A percentile compares a stretch with the other conserved stretches of the same genome.
Conservation (phyloP, 53 echinoderm and acorn worm species). For the Echinarachnius parma region DNA sequence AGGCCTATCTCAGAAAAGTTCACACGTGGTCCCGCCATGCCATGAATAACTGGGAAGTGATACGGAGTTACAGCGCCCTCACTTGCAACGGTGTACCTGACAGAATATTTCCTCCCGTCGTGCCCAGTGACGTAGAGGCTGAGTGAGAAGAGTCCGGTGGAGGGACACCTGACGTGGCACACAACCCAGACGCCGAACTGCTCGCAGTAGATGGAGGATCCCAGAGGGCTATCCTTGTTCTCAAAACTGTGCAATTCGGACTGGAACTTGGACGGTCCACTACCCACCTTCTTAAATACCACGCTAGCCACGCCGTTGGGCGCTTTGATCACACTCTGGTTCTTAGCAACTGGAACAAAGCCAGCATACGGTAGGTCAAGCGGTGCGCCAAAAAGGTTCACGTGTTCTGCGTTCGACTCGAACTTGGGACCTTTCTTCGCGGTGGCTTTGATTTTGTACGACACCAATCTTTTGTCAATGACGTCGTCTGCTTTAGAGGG, state of each 20-base stretch:
- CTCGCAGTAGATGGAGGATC: slow-evolving; percentile 9
- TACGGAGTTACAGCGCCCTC: not conserved
- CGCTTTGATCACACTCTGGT: not conserved
- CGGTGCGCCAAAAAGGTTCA: slow-evolving; percentile 15
- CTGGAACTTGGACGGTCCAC: not conserved
- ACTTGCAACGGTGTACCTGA: not conserved
- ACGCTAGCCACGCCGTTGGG: slow-evolving; percentile 9
- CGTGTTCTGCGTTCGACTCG: not conserved
- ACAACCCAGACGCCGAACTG: slow-evolving; percentile 25
- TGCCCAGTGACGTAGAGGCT: slow-evolving; percentile 2
- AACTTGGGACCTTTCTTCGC: not conserved
- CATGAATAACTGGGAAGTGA: not conserved
- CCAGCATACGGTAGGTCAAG: slow-evolving; percentile 5
- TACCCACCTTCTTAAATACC: slow-evolving; percentile 1
- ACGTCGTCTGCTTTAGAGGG: slow-evolving; percentile 7
- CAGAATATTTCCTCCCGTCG: not conserved
- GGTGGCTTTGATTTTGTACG: slow-evolving; percentile 13
- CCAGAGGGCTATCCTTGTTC: not conserved
- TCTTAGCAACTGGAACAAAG: slow-evolving; percentile 1
- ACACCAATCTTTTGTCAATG: not conserved
- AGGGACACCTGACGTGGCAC: slow-evolving; percentile 28
- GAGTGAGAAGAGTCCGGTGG: not conserved
- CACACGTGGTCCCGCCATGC: not conserved
- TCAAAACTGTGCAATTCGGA: slow-evolving; percentile 8
- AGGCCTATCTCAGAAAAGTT: not conserved